Evolutionary conservation across 2,888 invertebrate species (phyloP).

Genomic region (Polylopha cassiicola): DNA sequence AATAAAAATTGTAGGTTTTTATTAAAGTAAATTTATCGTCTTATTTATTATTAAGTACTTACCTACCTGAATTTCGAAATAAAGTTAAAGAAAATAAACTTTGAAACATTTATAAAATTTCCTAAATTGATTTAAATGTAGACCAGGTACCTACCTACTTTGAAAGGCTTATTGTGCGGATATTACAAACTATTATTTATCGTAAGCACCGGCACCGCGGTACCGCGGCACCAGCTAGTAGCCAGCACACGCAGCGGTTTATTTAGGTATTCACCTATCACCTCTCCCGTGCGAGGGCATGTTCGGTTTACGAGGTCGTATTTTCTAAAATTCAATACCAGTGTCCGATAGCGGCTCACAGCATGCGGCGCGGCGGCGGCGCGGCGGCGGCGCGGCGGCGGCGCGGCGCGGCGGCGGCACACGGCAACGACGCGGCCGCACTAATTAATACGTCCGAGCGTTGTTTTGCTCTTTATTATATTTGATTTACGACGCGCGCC

Average conservation of each 20-base stretch:
- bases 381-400: constrained; percentile 8
- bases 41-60: too few species aligned
- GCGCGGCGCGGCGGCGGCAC: constrained; percentile 20
- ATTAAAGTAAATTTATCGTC: too few species aligned
- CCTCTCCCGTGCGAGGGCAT: constrained; percentile 20
- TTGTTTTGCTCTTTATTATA: constrained; percentile 64
- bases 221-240: constrained; percentile 2
- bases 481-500: constrained; percentile 54
- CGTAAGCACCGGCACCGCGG: constrained; percentile 7
- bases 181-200: constrained; percentile 19
- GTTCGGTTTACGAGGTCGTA: constrained; percentile 38
- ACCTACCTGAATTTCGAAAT: too few species aligned
- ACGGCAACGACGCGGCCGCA: constrained; percentile 30
- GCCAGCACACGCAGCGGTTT: constrained; percentile 12
- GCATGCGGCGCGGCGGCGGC: constrained; percentile 10
- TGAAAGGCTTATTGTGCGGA: too few species aligned
- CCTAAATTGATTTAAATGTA: too few species aligned
- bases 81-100: too few species aligned
- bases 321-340: constrained; percentile 58
- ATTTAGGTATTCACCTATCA: constrained; percentile 22
- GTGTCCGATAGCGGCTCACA: constrained; percentile 31
- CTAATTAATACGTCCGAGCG: constrained; percentile 62
- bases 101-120: too few species aligned
- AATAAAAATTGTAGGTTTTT: too few species aligned
- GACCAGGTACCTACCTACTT: too few species aligned